Evolutionary conservation across 2,113 vertebrate species (phyloP).

Genomic region (Butorides virescens): DNA sequence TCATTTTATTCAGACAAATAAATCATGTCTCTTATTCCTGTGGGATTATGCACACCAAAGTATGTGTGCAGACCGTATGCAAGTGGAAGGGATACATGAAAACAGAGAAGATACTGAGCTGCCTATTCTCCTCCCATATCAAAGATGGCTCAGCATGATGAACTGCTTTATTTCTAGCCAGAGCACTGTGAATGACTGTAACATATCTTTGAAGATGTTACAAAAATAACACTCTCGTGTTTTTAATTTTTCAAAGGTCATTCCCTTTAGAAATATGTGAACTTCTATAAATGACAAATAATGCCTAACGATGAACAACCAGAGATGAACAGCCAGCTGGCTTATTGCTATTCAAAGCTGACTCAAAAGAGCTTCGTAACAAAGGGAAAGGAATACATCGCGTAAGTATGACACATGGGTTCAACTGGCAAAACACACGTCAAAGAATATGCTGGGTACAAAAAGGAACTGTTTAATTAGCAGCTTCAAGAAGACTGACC

Average conservation of each 20-base stretch:
- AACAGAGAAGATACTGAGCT: background rate
- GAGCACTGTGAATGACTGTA: background rate
- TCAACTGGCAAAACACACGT: background rate
- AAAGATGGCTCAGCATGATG: background rate
- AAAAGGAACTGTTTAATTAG: background rate
- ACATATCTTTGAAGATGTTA: background rate
- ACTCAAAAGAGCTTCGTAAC: background rate
- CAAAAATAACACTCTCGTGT: background rate
- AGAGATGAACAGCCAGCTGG: background rate
- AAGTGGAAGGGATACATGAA: background rate
- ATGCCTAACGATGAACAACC: background rate
- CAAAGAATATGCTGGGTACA: background rate
- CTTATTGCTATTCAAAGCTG: background rate
- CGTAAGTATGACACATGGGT: background rate
- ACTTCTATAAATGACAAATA: background rate
- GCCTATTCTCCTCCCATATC: background rate
- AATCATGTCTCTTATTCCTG: background rate
- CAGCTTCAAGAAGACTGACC: background rate
- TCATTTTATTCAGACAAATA: background rate
- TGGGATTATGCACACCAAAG: background rate
- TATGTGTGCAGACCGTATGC: rapidly evolving
- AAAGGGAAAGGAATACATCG: background rate
- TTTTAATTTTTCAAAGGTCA: background rate
- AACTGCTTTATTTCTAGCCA: background rate
- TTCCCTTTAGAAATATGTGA: background rate